Conservation (phyloP, 2,113 vertebrate species). For the Danionella cerebrum region DNA sequence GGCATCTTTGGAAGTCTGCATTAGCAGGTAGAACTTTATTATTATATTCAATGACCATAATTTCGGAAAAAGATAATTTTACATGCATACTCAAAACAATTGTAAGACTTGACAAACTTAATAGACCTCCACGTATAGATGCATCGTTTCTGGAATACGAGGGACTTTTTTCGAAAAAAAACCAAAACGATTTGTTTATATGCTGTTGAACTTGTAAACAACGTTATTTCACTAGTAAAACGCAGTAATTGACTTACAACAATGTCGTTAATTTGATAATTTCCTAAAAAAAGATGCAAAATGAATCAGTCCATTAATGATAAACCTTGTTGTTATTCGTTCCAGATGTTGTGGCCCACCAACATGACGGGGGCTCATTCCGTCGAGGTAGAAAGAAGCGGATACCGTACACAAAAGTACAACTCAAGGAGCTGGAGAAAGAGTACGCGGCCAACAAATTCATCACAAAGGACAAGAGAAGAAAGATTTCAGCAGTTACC, state of each 20-base stretch:
- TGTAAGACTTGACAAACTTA: too few species aligned
- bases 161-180: too few species aligned
- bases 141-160: too few species aligned
- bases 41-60: too few species aligned
- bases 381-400: slow-evolving; percentile 88
- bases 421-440: slow-evolving; percentile 89
- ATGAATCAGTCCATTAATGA: neutral
- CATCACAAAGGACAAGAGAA: slow-evolving; percentile 93
- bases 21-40: slow-evolving; percentile 76
- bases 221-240: too few species aligned
- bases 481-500: slow-evolving; percentile 83
- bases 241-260: too few species aligned
- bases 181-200: too few species aligned
- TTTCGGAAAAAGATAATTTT: too few species aligned
- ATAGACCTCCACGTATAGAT: too few species aligned
- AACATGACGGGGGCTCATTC: slow-evolving; percentile 81
- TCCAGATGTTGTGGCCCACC: slow-evolving; percentile 76
- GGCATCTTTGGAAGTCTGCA: slow-evolving; percentile 83
- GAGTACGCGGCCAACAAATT: slow-evolving; percentile 89
- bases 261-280: neutral
- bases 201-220: too few species aligned
- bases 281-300: neutral
- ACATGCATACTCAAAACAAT: too few species aligned
- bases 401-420: slow-evolving; percentile 87
- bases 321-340: slow-evolving; percentile 34